Percentiles rank a stretch among this genome's conserved stretches.
These are phyloP conservation scores for Nesidiocoris tenuis DNA, from an alignment of 2,888 invertebrate species.

Conservation along the genomic window DNA sequence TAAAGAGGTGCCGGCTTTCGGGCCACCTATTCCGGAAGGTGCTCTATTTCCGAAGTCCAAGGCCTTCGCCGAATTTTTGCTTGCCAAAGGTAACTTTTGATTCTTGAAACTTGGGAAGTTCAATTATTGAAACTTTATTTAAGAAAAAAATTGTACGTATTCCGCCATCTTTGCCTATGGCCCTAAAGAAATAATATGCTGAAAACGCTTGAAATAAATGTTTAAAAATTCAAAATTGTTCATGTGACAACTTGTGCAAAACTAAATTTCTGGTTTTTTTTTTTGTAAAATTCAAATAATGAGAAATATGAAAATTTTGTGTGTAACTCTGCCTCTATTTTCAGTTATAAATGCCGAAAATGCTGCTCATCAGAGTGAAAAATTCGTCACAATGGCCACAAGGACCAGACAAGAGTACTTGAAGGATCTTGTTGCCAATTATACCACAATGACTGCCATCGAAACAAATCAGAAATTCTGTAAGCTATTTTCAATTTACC, in stretches of 20 bases:
- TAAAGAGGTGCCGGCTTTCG: constrained; percentile 93
- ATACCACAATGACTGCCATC: constrained; percentile 74
- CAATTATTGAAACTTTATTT: neutral
- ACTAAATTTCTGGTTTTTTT: no score
- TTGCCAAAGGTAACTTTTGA: constrained; percentile 70
- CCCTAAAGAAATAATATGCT: no score
- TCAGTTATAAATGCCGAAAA: constrained; percentile 92
- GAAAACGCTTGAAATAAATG: no score
- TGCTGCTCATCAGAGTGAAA: constrained; percentile 92
- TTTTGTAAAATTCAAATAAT: no score
- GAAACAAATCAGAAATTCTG: constrained; percentile 86
- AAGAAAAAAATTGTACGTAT: no score
- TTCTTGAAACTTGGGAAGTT: neutral
- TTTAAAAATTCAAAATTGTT: no score
- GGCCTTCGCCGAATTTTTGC: constrained; percentile 90
- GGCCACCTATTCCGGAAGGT: constrained; percentile 88
- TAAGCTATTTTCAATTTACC: constrained; percentile 57
- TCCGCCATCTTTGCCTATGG: no score
- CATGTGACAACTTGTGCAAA: no score
- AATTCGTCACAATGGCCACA: constrained; percentile 95
- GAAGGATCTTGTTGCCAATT: constrained; percentile 86
- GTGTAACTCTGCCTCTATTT: no score
- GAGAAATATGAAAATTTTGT: no score
- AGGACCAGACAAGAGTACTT: constrained; percentile 93
- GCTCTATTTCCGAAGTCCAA: constrained; percentile 85